Percentiles rank a stretch among this genome's conserved stretches.
Evolutionary conservation across 2,888 invertebrate genomes (phyloP).

Genomic region (Dermolepida albohirtum): DNA sequence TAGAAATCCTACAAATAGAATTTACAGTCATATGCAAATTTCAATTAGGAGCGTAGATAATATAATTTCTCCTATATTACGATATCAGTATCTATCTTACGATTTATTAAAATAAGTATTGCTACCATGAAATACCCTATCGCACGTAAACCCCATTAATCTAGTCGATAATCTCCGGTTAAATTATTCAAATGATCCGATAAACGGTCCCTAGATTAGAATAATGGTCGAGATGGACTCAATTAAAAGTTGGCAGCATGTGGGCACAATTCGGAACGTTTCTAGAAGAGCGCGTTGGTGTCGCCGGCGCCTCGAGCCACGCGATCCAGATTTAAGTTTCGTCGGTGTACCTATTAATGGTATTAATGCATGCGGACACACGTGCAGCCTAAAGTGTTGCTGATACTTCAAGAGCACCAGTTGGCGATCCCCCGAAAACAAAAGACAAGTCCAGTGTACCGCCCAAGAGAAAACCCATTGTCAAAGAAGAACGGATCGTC

Average conservation of each 20-base stretch:
- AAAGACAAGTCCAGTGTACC: constrained; percentile 5
- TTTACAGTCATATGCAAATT: no score
- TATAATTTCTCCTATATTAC: no score
- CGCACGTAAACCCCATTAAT: constrained; percentile 35
- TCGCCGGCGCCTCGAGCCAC: constrained; percentile 39
- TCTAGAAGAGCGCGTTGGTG: constrained; percentile 38
- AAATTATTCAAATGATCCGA: constrained; percentile 44
- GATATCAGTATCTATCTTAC: no score
- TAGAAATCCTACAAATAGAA: no score
- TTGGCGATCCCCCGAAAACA: constrained; percentile 7
- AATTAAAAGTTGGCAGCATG: constrained; percentile 51
- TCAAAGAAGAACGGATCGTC: neutral
- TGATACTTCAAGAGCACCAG: constrained; percentile 27
- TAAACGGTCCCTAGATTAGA: constrained; percentile 47
- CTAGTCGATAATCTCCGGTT: constrained; percentile 39
- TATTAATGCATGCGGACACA: constrained; percentile 33
- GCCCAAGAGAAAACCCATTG: constrained; percentile 12
- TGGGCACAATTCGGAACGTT: constrained; percentile 47
- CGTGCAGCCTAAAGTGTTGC: constrained; percentile 27
- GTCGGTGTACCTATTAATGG: constrained; percentile 26
- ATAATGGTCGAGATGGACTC: constrained; percentile 51
- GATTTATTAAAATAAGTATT: neutral
- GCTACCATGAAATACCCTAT: constrained; percentile 1
- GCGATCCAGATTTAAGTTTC: constrained; percentile 35
- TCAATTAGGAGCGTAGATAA: no score